A percentile compares a stretch with the other conserved stretches of the same genome.
Evolutionary conservation across 2,113 vertebrate genomes (phyloP).

Genomic region (Boulengeromyrus knoepffleri): DNA sequence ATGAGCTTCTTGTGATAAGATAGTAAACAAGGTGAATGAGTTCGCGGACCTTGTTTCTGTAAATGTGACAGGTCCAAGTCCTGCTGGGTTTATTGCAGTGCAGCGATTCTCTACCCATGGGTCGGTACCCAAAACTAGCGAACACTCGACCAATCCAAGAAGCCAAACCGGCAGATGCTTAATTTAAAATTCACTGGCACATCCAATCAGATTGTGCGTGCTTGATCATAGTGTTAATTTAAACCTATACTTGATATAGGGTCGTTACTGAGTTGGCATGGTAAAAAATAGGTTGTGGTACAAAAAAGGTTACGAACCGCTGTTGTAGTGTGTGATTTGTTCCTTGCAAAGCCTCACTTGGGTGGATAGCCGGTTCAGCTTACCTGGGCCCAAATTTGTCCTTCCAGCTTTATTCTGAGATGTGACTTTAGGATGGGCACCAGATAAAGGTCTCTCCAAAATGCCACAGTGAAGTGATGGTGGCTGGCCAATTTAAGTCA

Average conservation of each 20-base stretch:
- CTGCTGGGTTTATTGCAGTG: background rate
- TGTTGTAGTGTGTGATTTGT: background rate
- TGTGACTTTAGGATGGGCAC: background rate
- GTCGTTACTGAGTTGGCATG: no score
- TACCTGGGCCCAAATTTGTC: background rate
- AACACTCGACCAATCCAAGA: no score
- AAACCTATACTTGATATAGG: no score
- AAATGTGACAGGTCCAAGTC: background rate
- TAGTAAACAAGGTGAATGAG: background rate
- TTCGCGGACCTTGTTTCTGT: background rate
- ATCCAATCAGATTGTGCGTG: no score
- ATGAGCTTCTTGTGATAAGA: slow-evolving; percentile 3
- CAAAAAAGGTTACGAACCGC: no score
- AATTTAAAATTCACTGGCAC: no score
- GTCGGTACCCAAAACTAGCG: no score
- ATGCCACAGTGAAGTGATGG: background rate
- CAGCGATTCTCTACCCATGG: no score
- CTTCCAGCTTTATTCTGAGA: background rate
- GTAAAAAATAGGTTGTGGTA: no score
- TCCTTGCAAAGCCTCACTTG: background rate
- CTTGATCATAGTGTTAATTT: no score
- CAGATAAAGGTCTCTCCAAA: background rate
- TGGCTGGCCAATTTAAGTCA: background rate
- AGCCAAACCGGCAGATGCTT: no score
- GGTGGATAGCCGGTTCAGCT: background rate